Conservation (phyloP, 2,797 vertebrate species). For the Gallinago nigripennis region DNA sequence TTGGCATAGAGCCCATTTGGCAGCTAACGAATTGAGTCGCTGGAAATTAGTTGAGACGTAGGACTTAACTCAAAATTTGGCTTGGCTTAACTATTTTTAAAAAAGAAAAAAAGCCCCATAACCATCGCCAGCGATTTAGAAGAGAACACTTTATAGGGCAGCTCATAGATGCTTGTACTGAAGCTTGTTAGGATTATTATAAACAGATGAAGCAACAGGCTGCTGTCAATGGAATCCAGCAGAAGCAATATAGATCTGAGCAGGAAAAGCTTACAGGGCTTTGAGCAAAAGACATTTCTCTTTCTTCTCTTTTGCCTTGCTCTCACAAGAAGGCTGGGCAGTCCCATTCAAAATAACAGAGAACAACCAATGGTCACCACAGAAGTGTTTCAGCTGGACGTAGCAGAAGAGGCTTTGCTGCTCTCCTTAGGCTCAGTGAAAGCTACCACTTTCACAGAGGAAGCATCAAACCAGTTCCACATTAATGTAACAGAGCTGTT, state of each 20-base stretch:
- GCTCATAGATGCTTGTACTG: conserved; percentile 37
- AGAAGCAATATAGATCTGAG: conserved; percentile 8
- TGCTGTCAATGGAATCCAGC: conserved; percentile 40
- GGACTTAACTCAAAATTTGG: conserved; percentile 72
- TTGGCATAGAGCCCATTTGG: conserved; percentile 64
- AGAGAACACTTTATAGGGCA: conserved; percentile 57
- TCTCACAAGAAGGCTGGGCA: neutral
- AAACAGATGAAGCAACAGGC: conserved; percentile 65
- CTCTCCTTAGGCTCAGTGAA: neutral
- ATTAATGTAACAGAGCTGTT: neutral
- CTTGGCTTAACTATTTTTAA: conserved; percentile 24
- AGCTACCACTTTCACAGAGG: neutral
- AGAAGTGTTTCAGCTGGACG: neutral
- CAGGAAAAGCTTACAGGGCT: neutral
- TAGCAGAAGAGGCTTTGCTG: neutral
- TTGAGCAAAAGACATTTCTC: neutral
- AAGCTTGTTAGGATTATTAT: conserved; percentile 61
- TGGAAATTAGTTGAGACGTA: conserved; percentile 74
- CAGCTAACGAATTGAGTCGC: conserved; percentile 64
- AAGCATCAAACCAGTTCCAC: neutral
- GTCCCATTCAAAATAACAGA: neutral
- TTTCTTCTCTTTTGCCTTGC: neutral
- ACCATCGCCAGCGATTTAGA: conserved; percentile 15
- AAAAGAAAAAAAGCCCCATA: neutral
- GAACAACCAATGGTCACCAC: neutral